Conservation (phyloP, 2,888 invertebrate species). For the Psylliodes chrysocephalus region DNA sequence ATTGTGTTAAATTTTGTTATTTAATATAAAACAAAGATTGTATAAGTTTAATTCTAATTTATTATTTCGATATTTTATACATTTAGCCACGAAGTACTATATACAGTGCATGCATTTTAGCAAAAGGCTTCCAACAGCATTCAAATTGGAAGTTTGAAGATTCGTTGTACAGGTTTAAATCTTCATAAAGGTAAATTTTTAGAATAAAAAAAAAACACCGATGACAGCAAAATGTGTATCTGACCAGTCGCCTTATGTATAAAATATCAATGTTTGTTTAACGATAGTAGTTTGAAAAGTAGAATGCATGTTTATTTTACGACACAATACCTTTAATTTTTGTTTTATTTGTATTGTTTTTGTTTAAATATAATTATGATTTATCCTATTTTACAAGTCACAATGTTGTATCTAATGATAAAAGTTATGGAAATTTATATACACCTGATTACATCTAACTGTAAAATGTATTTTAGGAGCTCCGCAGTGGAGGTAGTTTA, state of each 20-base stretch:
- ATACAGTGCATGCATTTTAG: slow-evolving; percentile 26
- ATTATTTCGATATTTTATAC: slow-evolving; percentile 21
- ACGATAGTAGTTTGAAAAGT: neutral
- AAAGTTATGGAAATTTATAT: too few species aligned
- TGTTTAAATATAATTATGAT: too few species aligned
- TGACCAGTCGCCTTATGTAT: slow-evolving; percentile 15
- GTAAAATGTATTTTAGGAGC: neutral
- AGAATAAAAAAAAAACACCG: slow-evolving; percentile 14
- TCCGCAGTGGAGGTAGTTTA: neutral
- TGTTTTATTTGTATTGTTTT: too few species aligned
- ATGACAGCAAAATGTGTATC: slow-evolving; percentile 9
- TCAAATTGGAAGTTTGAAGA: slow-evolving; percentile 24
- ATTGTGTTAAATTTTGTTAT: too few species aligned
- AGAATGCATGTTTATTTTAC: too few species aligned
- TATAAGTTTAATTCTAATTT: too few species aligned
- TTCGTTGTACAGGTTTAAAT: slow-evolving; percentile 15
- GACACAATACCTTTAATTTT: too few species aligned
- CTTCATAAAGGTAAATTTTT: slow-evolving; percentile 7
- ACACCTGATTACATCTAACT: too few species aligned
- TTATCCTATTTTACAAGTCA: too few species aligned
- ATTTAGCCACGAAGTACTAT: slow-evolving; percentile 13
- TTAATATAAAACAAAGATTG: too few species aligned
- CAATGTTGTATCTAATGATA: too few species aligned
- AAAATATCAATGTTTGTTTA: slow-evolving; percentile 16
- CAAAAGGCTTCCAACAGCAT: slow-evolving; percentile 17